phyloP scores from a whole-genome alignment of 2,888 invertebrate genomes.

The Tenthredo notha region DNA sequence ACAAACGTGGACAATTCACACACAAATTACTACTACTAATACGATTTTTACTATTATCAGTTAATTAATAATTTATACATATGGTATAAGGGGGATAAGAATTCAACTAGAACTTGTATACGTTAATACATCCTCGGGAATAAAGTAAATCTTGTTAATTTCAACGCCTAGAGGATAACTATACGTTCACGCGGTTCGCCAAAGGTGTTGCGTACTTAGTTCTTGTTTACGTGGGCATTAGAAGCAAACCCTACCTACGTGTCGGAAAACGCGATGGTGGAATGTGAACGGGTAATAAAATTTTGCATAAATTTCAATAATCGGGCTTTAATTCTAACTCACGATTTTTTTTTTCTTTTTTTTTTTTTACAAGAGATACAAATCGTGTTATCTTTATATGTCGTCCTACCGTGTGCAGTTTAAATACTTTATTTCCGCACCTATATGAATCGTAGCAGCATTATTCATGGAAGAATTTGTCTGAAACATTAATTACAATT shows the following conservation, averaged over 20 bases:
- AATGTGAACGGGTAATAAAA: constrained; percentile 23
- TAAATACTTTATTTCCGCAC: neutral
- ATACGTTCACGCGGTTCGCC: constrained; percentile 11
- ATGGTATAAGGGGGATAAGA: neutral
- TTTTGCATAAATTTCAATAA: constrained; percentile 48
- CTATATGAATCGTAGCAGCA: neutral
- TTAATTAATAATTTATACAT: neutral
- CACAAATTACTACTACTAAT: neutral
- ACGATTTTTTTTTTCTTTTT: neutral
- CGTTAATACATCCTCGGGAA: neutral
- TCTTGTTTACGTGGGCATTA: constrained; percentile 48
- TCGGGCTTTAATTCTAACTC: constrained; percentile 36
- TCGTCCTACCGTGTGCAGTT: neutral
- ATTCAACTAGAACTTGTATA: neutral
- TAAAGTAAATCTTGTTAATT: constrained; percentile 43
- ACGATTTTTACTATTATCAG: neutral
- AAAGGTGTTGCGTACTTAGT: neutral
- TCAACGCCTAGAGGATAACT: neutral
- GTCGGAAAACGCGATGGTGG: constrained; percentile 23
- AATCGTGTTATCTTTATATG: neutral
- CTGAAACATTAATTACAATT: too few species aligned
- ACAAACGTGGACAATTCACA: neutral
- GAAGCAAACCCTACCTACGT: constrained; percentile 14
- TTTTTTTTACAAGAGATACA: neutral
- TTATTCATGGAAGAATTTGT: neutral